Base-by-base conservation (phyloP, 2,113 vertebrate genomes). In the Monarcha castaneiventris region DNA sequence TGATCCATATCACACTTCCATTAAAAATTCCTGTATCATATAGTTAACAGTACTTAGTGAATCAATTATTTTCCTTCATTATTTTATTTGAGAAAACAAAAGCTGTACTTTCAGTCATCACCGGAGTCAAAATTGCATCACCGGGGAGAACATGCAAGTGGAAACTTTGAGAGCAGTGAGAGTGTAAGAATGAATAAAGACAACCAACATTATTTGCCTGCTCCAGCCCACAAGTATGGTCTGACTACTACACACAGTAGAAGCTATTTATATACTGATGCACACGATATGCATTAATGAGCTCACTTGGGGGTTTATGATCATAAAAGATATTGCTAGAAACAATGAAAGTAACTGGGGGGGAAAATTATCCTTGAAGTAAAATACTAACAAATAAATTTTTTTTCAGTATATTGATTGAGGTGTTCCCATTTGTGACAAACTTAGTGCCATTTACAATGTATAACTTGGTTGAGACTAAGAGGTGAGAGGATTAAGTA, bases 251-350 rank as follows among this genome's bases (percentile, higher is more conserved):
- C 44, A 75, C 16, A 29, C 11, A 54, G 63, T 27, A 51, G 51
- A 68, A 94, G 41, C 54, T 90, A 76, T 87, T 94, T 94, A 89
- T 82, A 63, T 44, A 41, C 55, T 62, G 27, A 79, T 76, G 84
- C 90, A 90, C 85, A 55, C 1, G 1, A 67, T 58, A 80, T 0
- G 1, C 81, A 64, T 80, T 88, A 84, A 96, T 76, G 69, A 96
- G 76, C 78, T 82, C 89, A 88, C 75, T 87, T 85, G 48, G 83
- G 90, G 77, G 58, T 64, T 91, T 90, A 64, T 13, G 41, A 83
- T 83, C 66, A 83, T 89, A 92, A 94, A 94, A 85, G 19, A 81
- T n/a, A 49, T 48, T 85, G 63, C 58, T 84, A 52, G 66, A 95
- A 96, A 94, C 41, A 74, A 89, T 74, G 26, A 62, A 59, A 89